These are phyloP conservation scores for Drosophila tropicalis DNA, from an alignment of 1,140 invertebrate genomes.

Conservation along the genomic window DNA sequence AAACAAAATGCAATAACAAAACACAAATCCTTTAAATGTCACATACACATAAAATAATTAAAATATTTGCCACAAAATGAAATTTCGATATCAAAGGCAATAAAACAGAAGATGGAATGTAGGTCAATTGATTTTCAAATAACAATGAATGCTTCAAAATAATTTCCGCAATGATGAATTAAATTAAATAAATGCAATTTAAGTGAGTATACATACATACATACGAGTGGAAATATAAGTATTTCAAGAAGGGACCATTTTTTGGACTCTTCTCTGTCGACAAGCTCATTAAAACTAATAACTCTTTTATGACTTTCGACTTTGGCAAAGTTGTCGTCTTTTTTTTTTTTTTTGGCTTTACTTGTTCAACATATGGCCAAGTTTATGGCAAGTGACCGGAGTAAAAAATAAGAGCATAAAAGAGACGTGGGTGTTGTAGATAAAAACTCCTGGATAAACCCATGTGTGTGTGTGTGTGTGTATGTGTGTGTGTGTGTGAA, in stretches of 20 bases:
- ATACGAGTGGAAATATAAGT: neutral
- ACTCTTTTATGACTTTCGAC: conserved; percentile 57
- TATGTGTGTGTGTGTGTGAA: neutral
- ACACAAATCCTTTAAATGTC: conserved; percentile 26
- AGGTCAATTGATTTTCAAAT: conserved; percentile 50
- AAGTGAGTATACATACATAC: neutral
- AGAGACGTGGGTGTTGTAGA: conserved; percentile 15
- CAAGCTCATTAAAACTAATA: conserved; percentile 62
- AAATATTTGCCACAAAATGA: conserved; percentile 38
- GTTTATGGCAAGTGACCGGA: conserved; percentile 16
- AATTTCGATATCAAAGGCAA: conserved; percentile 34
- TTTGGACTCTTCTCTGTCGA: conserved; percentile 2
- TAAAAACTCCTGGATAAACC: conserved; percentile 24
- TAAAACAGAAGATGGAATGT: conserved; percentile 2
- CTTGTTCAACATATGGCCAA: conserved; percentile 38
- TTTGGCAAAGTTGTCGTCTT: conserved; percentile 39
- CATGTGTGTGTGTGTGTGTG: conserved; percentile 17
- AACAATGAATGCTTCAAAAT: conserved; percentile 32
- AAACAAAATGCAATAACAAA: conserved; percentile 8
- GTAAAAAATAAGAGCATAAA: neutral
- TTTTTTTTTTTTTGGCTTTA: conserved; percentile 6
- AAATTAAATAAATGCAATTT: neutral
- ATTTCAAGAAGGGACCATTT: neutral
- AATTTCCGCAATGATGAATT: conserved; percentile 13
- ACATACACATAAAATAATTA: conserved; percentile 35